Evolutionary conservation across 1,140 invertebrate species (phyloP).

Genomic region (Glomeris maerens): DNA sequence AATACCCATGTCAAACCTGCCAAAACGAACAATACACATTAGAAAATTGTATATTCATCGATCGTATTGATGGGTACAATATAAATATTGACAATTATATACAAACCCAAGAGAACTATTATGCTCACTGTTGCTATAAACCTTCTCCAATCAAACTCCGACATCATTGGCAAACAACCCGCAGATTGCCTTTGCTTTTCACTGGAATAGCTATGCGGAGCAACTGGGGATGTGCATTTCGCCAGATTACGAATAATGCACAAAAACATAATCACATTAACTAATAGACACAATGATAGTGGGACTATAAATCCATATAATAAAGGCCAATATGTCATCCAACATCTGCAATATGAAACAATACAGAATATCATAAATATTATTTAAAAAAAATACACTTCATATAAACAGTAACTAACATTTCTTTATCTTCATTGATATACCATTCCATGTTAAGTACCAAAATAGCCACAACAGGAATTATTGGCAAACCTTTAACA

Average conservation of each 20-base stretch:
- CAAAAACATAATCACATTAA: slow-evolving; percentile 27
- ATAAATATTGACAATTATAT: slow-evolving; percentile 7
- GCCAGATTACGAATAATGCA: slow-evolving; percentile 24
- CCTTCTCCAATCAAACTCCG: too few relatives aligned
- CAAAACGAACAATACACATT: slow-evolving; percentile 17
- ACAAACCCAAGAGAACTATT: slow-evolving; percentile 26
- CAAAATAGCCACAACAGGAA: slow-evolving; percentile 20
- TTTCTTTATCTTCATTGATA: slow-evolving; percentile 13
- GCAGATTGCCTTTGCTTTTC: too few relatives aligned
- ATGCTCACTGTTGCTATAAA: slow-evolving; percentile 29
- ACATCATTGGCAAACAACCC: too few relatives aligned
- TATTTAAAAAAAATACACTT: slow-evolving; percentile 19
- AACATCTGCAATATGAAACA: slow-evolving; percentile 19
- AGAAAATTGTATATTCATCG: not conserved
- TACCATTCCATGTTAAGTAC: slow-evolving; percentile 20
- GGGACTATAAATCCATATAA: slow-evolving; percentile 29
- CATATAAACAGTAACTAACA: slow-evolving; percentile 19
- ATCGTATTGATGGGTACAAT: not conserved
- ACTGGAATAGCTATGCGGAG: too few relatives aligned
- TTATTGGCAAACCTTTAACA: slow-evolving; percentile 29
- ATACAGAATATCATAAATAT: not conserved
- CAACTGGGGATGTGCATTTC: slow-evolving; percentile 25
- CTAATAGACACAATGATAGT: slow-evolving; percentile 25
- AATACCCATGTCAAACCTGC: slow-evolving; percentile 41
- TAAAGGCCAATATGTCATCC: slow-evolving; percentile 27